Evolutionary conservation across 1,140 invertebrate genomes (phyloP), one percentile per base, ranked within the genome.

Genomic region (Leptopilina clavipes): DNA sequence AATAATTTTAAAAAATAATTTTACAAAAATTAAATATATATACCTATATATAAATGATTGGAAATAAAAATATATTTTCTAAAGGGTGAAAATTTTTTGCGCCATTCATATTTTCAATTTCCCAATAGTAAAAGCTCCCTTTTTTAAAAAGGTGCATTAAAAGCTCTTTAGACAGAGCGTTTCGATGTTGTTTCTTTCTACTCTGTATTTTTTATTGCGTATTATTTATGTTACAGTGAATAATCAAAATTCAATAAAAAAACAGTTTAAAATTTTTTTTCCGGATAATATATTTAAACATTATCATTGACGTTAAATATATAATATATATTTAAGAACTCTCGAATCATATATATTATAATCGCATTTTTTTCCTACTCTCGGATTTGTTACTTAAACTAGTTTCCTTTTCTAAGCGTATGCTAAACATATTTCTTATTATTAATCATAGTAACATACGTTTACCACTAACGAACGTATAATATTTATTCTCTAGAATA

Each of bases 381-480:
- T 31, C 25, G 22, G 5, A 71, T 56, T 52, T 43, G 71, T 45
- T 75, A 14, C 76, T 75, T 81, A 83, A 75, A 78, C 79, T 48
- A 18, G 73, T 80, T 79, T 25, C 82, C 81, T 74, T 81, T 78
- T 74, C 79, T 85, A 84, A 73, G 77, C 74, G 74, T 84, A 85
- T 40, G 75, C 83, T 85, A 85, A 59, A 83, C 74, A 79, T 76
- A 78, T 78, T 74, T 73, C 65, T 37, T 78, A 48, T 65, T 74
- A 76, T 72, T 52, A 52, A 52, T 52, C 1, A 52, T 52, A 52
- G 14, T 52, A 52, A 65, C 75, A 81, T 81, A 76, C 81, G 83
- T 80, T 79, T 83, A 86, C 84, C 83, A 84, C 79, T 85, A 82
- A 79, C 81, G 76, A 84, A 83, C 82, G 73, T 81, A 83, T 75